A percentile compares a stretch with the other conserved stretches of the same genome.
phyloP scores from a whole-genome alignment of 2,113 vertebrate genomes.

The Lutjanus erythropterus region DNA sequence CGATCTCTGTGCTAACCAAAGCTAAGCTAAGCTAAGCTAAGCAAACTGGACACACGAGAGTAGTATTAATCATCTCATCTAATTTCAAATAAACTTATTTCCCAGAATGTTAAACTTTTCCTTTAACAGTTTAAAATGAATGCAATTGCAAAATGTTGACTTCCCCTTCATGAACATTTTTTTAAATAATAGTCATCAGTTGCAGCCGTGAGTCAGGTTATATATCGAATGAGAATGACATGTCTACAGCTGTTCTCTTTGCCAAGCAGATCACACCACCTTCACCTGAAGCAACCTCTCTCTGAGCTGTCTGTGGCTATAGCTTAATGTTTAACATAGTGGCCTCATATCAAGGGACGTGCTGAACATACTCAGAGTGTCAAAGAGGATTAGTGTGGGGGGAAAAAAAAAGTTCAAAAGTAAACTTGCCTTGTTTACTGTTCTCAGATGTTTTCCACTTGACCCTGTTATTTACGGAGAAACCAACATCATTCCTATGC shows the following conservation, averaged over 20 bases:
- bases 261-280: conserved; percentile 5
- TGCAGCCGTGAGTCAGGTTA: not conserved
- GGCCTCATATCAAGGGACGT: conserved; percentile 40
- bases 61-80: not conserved
- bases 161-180: not conserved
- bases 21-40: not conserved
- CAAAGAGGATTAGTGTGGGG: conserved; percentile 39
- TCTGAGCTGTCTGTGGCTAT: not conserved
- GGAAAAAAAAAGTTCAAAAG: conserved; percentile 50
- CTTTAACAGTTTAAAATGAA: not conserved
- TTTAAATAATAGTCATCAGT: not conserved
- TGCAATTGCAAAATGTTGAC: not conserved
- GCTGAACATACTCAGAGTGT: conserved; percentile 31
- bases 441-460: conserved; percentile 30
- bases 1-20: not conserved
- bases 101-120: not conserved
- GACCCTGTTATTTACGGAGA: conserved; percentile 9
- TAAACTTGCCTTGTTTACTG: conserved; percentile 55
- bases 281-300: conserved; percentile 32
- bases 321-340: conserved; percentile 69
- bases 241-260: conserved; percentile 1
- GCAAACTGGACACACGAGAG: too few species aligned
- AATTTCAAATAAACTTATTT: not conserved
- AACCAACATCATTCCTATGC: not conserved
- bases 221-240: not conserved